Conservation (phyloP, 2,113 vertebrate species). For the Hucho hucho region DNA sequence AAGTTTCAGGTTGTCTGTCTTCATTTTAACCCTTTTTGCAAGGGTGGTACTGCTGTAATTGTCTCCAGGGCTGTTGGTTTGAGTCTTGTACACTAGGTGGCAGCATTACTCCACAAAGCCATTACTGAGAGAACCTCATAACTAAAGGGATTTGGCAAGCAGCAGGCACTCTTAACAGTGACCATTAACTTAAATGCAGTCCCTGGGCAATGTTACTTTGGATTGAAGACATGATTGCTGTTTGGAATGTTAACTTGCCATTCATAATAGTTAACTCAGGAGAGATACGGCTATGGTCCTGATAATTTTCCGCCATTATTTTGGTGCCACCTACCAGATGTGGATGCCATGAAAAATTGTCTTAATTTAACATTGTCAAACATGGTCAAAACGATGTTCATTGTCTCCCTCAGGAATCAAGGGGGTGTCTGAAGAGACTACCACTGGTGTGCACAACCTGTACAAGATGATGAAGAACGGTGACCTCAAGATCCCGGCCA, state of each 20-base stretch:
- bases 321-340: not conserved
- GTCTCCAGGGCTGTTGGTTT: not conserved
- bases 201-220: not conserved
- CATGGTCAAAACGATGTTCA: not conserved
- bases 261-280: too few species aligned
- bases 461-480: conserved; percentile 94
- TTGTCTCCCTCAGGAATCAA: conserved; percentile 77
- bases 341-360: too few species aligned
- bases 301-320: not conserved
- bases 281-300: too few species aligned
- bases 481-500: conserved; percentile 90
- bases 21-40: not conserved
- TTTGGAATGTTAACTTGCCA: not conserved
- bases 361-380: too few species aligned
- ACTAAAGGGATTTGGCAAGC: not conserved
- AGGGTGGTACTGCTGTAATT: not conserved
- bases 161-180: not conserved
- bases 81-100: conserved; percentile 28
- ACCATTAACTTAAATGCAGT: not conserved
- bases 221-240: not conserved
- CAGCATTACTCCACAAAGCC: conserved; percentile 1
- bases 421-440: conserved; percentile 95
- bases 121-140: conserved; percentile 13
- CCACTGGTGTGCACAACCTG: conserved; percentile 95
- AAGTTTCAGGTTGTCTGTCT: too few species aligned